A percentile compares a stretch with the other conserved stretches of the same genome.
phyloP scores from a whole-genome alignment of 2,888 invertebrate genomes.

The Rhimphoctona megacephalus region DNA sequence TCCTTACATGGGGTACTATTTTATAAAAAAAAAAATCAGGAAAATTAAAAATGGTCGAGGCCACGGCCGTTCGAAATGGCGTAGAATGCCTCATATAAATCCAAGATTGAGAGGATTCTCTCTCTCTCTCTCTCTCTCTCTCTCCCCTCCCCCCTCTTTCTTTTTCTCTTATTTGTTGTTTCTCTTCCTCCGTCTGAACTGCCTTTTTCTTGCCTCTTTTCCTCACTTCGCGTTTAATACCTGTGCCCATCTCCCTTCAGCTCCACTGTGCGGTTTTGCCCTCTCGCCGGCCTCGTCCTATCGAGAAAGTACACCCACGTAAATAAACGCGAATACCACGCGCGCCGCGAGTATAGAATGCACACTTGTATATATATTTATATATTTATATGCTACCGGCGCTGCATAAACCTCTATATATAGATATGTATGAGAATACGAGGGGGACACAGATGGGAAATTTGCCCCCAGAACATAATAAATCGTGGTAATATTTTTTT shows the following conservation, averaged over 20 bases:
- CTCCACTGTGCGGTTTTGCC: conserved; percentile 54
- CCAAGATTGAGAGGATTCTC: conserved; percentile 36
- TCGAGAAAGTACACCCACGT: conserved; percentile 67
- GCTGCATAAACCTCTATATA: background rate
- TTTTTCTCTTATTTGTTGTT: background rate
- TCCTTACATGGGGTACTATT: too few species aligned
- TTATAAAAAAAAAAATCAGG: too few species aligned
- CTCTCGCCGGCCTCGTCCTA: conserved; percentile 64
- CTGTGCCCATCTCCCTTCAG: conserved; percentile 26
- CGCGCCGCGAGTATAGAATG: conserved; percentile 16
- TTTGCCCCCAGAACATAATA: background rate
- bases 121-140: conserved; percentile 3
- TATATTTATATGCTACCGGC: conserved; percentile 8
- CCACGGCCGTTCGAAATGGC: too few species aligned
- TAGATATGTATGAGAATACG: background rate
- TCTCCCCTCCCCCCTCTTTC: background rate
- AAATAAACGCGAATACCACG: conserved; percentile 55
- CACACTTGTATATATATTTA: background rate
- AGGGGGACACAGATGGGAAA: background rate
- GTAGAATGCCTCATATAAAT: too few species aligned
- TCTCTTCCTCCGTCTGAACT: conserved; percentile 2
- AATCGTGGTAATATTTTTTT: background rate
- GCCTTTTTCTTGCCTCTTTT: background rate
- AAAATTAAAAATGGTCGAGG: too few species aligned
- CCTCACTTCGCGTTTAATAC: conserved; percentile 23